Evolutionary conservation across 2,113 vertebrate genomes (phyloP).

Genomic region (Tyrannus savana): DNA sequence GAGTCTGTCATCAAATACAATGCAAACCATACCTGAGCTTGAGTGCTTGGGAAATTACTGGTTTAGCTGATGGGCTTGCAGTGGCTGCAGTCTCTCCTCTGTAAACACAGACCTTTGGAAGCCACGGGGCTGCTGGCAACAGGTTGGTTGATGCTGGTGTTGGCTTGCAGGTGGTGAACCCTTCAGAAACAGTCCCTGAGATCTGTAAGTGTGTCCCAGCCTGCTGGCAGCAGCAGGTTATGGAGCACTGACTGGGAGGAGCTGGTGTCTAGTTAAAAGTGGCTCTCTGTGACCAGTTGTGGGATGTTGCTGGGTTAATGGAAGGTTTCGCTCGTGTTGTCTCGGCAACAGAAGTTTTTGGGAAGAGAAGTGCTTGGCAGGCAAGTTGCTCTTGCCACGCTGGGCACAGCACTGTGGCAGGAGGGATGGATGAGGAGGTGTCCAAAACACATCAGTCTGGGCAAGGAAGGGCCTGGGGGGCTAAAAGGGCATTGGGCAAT

Average conservation of each 20-base stretch:
- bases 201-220: not conserved
- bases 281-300: not conserved
- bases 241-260: not conserved
- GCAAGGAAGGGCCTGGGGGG: not conserved
- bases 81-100: not conserved
- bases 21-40: not conserved
- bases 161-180: not conserved
- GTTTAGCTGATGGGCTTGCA: not conserved
- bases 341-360: slow-evolving; percentile 20
- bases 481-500: accelerated
- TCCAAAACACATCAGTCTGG: accelerated
- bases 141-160: not conserved
- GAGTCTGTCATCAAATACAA: not conserved
- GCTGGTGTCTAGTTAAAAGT: not conserved
- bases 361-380: not conserved
- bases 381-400: not conserved
- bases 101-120: not conserved
- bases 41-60: not conserved
- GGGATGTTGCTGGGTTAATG: not conserved
- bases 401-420: not conserved
- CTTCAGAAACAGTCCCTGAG: accelerated
- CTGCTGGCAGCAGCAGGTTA: not conserved
- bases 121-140: not conserved
- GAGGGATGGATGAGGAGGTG: accelerated
- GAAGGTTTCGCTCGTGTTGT: not conserved